Evolutionary conservation across 2,113 vertebrate genomes (phyloP).

Genomic region (Lophura nycthemera): DNA sequence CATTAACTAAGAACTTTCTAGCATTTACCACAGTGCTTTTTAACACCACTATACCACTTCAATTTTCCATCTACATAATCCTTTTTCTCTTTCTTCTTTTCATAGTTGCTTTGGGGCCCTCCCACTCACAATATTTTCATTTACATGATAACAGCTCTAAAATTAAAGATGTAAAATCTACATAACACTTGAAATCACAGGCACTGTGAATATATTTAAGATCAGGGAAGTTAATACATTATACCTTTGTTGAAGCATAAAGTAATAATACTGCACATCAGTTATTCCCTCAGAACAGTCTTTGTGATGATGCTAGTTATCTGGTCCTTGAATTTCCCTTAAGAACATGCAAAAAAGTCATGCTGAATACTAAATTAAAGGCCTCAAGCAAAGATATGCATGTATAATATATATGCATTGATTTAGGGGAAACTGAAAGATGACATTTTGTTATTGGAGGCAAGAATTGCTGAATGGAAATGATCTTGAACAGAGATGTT

Average conservation of each 20-base stretch:
- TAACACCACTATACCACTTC: not conserved
- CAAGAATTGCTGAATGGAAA: not conserved
- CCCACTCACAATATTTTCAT: not conserved
- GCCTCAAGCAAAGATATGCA: not conserved
- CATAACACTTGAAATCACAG: not conserved
- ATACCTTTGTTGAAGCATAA: not conserved
- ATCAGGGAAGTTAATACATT: not conserved
- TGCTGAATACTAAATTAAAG: not conserved
- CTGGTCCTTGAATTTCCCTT: not conserved
- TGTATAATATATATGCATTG: not conserved
- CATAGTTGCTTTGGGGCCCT: not conserved
- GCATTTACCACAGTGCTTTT: not conserved
- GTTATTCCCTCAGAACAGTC: not conserved
- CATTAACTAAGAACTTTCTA: not conserved
- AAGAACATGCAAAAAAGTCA: not conserved
- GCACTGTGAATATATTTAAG: not conserved
- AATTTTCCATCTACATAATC: not conserved
- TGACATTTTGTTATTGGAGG: not conserved
- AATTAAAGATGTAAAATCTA: not conserved
- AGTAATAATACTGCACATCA: not conserved
- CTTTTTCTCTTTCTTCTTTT: not conserved
- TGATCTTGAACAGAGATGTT: not conserved
- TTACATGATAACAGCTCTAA: not conserved
- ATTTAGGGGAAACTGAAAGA: not conserved
- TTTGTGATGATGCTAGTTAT: not conserved